phyloP scores from a whole-genome alignment of 1,140 invertebrate genomes.

The Venustaconcha ellipsiformis region DNA sequence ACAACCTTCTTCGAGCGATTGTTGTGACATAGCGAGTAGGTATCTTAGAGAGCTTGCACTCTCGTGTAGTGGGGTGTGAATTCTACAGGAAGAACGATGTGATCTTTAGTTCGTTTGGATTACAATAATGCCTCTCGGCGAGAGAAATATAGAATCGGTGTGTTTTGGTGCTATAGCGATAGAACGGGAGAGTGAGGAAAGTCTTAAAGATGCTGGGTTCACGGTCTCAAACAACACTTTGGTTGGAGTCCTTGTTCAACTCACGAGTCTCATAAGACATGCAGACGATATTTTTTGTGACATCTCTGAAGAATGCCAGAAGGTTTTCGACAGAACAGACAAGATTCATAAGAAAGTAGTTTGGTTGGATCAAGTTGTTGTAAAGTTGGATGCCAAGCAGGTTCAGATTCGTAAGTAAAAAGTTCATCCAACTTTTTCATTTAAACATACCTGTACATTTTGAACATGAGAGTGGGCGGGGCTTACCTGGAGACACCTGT shows the following conservation, averaged over 20 bases:
- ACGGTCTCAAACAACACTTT: conserved; percentile 82
- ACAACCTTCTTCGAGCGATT: too few relatives aligned
- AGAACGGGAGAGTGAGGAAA: conserved; percentile 37
- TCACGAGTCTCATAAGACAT: conserved; percentile 81
- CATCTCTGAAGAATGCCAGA: conserved; percentile 77
- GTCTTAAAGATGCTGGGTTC: conserved; percentile 23
- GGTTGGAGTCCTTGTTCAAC: conserved; percentile 80
- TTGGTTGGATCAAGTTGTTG: conserved; percentile 74
- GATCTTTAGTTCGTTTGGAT: background rate
- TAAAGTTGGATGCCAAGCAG: conserved; percentile 80
- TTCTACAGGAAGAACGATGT: too few relatives aligned
- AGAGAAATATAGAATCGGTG: conserved; percentile 48
- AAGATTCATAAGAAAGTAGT: conserved; percentile 75
- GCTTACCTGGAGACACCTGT: too few relatives aligned
- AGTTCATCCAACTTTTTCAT: background rate
- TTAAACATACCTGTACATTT: background rate
- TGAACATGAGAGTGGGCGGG: background rate
- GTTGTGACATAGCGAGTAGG: too few relatives aligned
- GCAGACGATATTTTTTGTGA: conserved; percentile 84
- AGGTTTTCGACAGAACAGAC: conserved; percentile 77
- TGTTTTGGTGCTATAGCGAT: conserved; percentile 45
- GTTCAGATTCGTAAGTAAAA: conserved; percentile 86
- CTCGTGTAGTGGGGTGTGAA: too few relatives aligned
- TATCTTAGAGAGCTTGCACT: too few relatives aligned
- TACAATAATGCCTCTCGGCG: conserved; percentile 51